These are phyloP conservation scores for Orthosia incerta DNA, from an alignment of 2,888 invertebrate species.

Conservation along the genomic window DNA sequence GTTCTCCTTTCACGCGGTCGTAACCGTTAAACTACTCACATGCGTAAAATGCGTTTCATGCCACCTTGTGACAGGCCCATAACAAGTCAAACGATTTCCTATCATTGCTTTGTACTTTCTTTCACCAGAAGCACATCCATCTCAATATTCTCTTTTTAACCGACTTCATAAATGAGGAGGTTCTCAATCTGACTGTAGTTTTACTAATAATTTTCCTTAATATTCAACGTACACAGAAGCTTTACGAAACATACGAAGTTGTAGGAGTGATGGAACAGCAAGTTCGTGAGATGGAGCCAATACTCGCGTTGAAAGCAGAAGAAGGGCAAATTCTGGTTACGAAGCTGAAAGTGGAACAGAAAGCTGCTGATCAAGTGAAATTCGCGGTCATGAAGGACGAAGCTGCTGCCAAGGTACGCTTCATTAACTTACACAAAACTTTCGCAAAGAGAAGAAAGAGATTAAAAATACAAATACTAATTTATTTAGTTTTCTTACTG, in stretches of 20 bases:
- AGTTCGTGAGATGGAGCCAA: slow-evolving; percentile 95
- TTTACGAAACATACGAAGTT: slow-evolving; percentile 95
- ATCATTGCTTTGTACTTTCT: too few relatives aligned
- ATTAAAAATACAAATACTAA: background rate
- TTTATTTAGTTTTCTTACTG: background rate
- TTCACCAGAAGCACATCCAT: too few relatives aligned
- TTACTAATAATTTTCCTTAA: background rate
- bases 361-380: slow-evolving; percentile 95
- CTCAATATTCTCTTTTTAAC: background rate
- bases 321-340: slow-evolving; percentile 94
- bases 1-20: too few relatives aligned
- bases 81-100: background rate
- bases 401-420: slow-evolving; percentile 93
- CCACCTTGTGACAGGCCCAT: background rate
- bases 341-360: slow-evolving; percentile 94
- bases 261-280: slow-evolving; percentile 97
- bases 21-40: too few relatives aligned
- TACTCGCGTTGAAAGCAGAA: slow-evolving; percentile 93
- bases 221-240: slow-evolving; percentile 90
- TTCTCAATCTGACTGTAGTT: too few relatives aligned
- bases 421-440: background rate
- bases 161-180: too few relatives aligned
- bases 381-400: slow-evolving; percentile 96
- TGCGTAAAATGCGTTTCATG: background rate
- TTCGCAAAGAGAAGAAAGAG: background rate